These are phyloP conservation scores for Sebastes kiyomatsui DNA, from an alignment of 2,797 vertebrate species.

Conservation along the genomic window DNA sequence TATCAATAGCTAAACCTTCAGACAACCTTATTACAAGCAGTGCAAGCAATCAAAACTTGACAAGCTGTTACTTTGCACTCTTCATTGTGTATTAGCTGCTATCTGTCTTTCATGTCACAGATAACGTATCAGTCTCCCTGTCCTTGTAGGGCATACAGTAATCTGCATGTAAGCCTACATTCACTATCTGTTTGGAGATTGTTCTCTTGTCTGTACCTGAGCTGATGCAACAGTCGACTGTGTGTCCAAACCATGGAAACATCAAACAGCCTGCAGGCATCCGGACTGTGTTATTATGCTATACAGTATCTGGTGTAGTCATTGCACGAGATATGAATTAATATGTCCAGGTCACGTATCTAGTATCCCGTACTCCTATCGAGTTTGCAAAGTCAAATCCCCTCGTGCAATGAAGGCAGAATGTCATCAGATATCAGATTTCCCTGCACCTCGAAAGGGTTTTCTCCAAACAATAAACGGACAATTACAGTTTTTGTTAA, in stretches of 20 bases:
- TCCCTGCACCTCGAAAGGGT: not conserved
- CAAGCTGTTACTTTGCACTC: constrained; percentile 57
- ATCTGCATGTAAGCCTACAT: not conserved
- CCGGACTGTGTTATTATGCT: not conserved
- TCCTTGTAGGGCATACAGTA: constrained; percentile 15
- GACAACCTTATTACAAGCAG: not conserved
- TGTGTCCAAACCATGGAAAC: constrained; percentile 4
- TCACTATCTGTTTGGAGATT: constrained; percentile 8
- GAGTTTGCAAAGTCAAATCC: constrained; percentile 10
- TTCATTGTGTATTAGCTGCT: constrained; percentile 10
- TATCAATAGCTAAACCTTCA: constrained; percentile 3
- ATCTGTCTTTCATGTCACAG: constrained; percentile 23
- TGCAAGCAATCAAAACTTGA: not conserved
- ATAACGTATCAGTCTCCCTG: constrained; percentile 50
- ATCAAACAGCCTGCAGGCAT: constrained; percentile 22
- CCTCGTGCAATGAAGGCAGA: not conserved
- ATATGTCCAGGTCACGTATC: not conserved
- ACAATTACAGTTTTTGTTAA: not conserved
- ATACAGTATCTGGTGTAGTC: constrained; percentile 2
- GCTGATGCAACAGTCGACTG: not conserved
- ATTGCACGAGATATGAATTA: not conserved
- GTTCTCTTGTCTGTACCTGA: not conserved
- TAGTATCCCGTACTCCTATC: not conserved
- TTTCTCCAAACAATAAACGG: not conserved
- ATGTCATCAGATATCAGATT: constrained; percentile 23